Evolutionary conservation across 2,888 invertebrate genomes (phyloP), one percentile per base, ranked within the genome.

Genomic region (Lithodes maja): DNA sequence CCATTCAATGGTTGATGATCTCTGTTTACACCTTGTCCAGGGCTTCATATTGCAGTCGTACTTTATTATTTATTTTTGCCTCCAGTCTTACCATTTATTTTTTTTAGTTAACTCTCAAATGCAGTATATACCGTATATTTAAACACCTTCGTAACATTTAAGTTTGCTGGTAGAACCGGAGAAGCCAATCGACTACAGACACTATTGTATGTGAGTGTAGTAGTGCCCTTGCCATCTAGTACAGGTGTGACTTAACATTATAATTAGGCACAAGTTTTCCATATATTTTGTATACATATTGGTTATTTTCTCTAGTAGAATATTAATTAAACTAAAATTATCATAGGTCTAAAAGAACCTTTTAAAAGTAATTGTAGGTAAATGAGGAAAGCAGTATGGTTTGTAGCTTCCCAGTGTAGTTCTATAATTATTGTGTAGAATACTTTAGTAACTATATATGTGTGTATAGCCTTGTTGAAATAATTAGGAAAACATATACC

Each of bases 21-120:
- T 86, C 86, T 86, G 81, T 86, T 68, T 82, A n/a, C 75, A 82
- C 75, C 74, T 17, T 54, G 53, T 84, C 80, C 79, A 81, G 84
- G 87, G 83, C 71, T 84, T 54, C 33, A 33, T 78, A 80, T 79
- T 69, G 78, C 87, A 84, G 87, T 87, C 83, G 74, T 78, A 49
- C 49, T 49, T n/a, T 77, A 17, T 74, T 74, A 17, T 74, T 74
- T 74, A 17, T 74, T 80, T 80, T 12, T 80, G 49, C 17, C 3
- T 9, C 15, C 61, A 75, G 49, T n/a, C 75, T 75, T 75, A 71
- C 17, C 55, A n/a, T 12, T 33, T 83, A 33, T n/a, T 71, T 81
- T 49, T 86, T 82, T 50, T 50, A 49, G 15, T 82, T 49, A n/a
- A 54, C 75, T 86, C 82, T 86, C 33, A 61, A 82, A 86, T 86